These are phyloP conservation scores for Plagodis pulveraria DNA, from an alignment of 2,888 invertebrate species.

Conservation along the genomic window DNA sequence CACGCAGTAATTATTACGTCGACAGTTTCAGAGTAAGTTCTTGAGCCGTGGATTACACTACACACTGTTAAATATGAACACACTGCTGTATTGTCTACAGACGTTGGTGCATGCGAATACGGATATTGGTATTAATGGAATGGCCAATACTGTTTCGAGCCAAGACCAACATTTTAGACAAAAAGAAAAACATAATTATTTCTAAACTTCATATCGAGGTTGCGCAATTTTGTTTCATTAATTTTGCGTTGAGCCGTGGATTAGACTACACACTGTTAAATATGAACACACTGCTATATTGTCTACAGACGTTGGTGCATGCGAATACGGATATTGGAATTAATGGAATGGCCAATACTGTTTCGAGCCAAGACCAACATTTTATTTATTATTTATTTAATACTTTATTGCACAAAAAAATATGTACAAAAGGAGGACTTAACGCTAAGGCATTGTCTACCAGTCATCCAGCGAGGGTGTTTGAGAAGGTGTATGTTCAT, in stretches of 20 bases:
- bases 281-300: constrained; percentile 33
- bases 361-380: too few species aligned
- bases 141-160: too few species aligned
- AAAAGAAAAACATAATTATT: too few species aligned
- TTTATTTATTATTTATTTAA: too few species aligned
- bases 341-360: not conserved
- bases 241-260: constrained; percentile 44
- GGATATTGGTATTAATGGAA: not conserved
- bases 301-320: constrained; percentile 5
- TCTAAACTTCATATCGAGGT: constrained; percentile 39
- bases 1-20: constrained; percentile 45
- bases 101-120: not conserved
- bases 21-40: constrained; percentile 44
- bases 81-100: constrained; percentile 14
- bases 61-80: constrained; percentile 44
- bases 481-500: too few species aligned
- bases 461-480: too few species aligned
- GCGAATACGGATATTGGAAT: not conserved
- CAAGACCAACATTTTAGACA: too few species aligned
- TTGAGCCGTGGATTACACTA: constrained; percentile 46
- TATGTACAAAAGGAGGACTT: too few species aligned
- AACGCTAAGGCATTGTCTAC: too few species aligned
- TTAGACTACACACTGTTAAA: constrained; percentile 48
- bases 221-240: constrained; percentile 46
- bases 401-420: too few species aligned